phyloP scores from a whole-genome alignment of 2,113 vertebrate species.

The Aegithalos caudatus region DNA sequence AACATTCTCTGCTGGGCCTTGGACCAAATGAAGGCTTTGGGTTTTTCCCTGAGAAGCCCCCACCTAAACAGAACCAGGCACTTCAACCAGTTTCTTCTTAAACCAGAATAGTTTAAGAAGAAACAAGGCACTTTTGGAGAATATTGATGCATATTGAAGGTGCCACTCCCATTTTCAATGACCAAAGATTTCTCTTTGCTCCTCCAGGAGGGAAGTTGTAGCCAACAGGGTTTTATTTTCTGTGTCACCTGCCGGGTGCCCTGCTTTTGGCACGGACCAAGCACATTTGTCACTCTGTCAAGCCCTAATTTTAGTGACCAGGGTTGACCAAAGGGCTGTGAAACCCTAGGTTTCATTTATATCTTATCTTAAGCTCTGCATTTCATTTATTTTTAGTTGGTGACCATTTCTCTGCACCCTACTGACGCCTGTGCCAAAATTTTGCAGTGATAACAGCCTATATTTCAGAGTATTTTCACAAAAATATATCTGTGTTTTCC shows the following conservation, averaged over 20 bases:
- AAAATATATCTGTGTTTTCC: conserved; percentile 6
- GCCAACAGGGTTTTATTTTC: background rate
- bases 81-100: too few relatives aligned
- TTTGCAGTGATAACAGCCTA: background rate
- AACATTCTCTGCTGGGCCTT: accelerated
- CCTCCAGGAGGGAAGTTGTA: background rate
- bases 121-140: background rate
- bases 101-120: background rate
- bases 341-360: conserved; percentile 2
- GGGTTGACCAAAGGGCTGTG: background rate
- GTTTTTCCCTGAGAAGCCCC: background rate
- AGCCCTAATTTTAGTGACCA: background rate
- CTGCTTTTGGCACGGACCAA: background rate
- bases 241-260: background rate
- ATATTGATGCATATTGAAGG: background rate
- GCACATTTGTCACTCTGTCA: conserved; percentile 6
- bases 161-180: background rate
- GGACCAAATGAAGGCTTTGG: background rate
- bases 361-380: background rate
- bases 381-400: conserved; percentile 44
- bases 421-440: background rate
- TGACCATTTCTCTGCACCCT: background rate
- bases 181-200: background rate
- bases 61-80: background rate
- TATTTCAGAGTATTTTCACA: conserved; percentile 1